Conservation (phyloP, 2,888 invertebrate genomes). For the Bedellia somnulentella region DNA sequence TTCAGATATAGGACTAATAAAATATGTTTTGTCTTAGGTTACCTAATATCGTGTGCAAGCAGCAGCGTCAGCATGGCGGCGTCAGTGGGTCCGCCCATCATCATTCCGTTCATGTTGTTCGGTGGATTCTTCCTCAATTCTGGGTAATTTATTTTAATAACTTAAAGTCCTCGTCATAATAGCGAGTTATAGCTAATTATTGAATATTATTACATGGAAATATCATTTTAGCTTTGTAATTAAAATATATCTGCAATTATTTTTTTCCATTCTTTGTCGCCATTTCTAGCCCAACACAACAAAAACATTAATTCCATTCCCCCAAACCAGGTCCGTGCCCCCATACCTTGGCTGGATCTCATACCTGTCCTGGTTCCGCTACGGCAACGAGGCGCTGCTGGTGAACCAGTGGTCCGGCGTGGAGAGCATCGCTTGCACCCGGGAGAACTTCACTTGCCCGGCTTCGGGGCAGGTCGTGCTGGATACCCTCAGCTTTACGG, state of each 20-base stretch:
- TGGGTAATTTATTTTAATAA: conserved; percentile 55
- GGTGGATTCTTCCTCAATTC: conserved; percentile 95
- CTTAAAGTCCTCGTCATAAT: neutral
- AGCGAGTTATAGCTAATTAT: too few species aligned
- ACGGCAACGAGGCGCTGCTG: conserved; percentile 85
- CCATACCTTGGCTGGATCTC: conserved; percentile 83
- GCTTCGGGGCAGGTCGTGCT: conserved; percentile 76
- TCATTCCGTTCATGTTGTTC: conserved; percentile 92
- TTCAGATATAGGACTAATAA: neutral
- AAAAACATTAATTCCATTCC: too few species aligned
- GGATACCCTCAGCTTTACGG: conserved; percentile 75
- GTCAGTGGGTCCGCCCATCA: conserved; percentile 86
- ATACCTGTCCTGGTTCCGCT: conserved; percentile 89
- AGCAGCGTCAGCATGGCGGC: conserved; percentile 84
- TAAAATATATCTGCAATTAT: too few species aligned
- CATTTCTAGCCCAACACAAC: too few species aligned
- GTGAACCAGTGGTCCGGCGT: conserved; percentile 89
- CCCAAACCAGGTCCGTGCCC: conserved; percentile 77
- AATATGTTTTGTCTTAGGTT: conserved; percentile 62
- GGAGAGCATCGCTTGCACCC: conserved; percentile 73
- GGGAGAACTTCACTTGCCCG: conserved; percentile 76
- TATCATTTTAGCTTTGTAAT: too few species aligned
- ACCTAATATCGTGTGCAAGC: conserved; percentile 86
- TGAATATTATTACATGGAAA: too few species aligned
- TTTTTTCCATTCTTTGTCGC: too few species aligned